These are phyloP conservation scores for Gymnobelideus leadbeateri DNA, from an alignment of 2,113 vertebrate species.

Conservation along the genomic window DNA sequence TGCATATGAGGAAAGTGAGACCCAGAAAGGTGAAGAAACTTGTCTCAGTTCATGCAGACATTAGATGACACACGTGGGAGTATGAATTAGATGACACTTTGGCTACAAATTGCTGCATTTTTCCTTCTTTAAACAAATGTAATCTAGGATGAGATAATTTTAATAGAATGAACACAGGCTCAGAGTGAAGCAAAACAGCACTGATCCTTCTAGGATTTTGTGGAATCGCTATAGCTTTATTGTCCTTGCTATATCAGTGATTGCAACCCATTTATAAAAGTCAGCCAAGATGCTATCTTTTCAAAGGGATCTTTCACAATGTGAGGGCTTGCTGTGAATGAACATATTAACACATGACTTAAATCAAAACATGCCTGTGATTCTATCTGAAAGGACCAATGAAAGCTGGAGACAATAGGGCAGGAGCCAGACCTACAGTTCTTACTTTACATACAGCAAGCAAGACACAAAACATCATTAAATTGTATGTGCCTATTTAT, in stretches of 20 bases:
- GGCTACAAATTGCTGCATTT: background rate
- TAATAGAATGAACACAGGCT: background rate
- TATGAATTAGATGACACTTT: background rate
- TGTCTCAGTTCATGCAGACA: background rate
- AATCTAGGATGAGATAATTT: background rate
- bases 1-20: background rate
- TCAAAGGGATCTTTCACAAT: background rate
- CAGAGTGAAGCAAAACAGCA: background rate
- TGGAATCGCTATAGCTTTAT: background rate
- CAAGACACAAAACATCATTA: background rate
- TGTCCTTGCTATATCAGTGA: background rate
- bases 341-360: background rate
- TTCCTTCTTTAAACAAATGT: background rate
- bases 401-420: background rate
- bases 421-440: background rate
- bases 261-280: background rate
- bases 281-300: background rate
- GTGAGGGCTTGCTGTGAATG: background rate
- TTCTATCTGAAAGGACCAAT: background rate
- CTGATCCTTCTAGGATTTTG: background rate
- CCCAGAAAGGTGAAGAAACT: background rate
- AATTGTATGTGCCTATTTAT: background rate
- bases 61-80: background rate
- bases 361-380: background rate
- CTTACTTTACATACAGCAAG: background rate